Evolutionary conservation across 1,140 invertebrate species (phyloP), one percentile per base, ranked within the genome.

Genomic region (Drosophila pruinosa): DNA sequence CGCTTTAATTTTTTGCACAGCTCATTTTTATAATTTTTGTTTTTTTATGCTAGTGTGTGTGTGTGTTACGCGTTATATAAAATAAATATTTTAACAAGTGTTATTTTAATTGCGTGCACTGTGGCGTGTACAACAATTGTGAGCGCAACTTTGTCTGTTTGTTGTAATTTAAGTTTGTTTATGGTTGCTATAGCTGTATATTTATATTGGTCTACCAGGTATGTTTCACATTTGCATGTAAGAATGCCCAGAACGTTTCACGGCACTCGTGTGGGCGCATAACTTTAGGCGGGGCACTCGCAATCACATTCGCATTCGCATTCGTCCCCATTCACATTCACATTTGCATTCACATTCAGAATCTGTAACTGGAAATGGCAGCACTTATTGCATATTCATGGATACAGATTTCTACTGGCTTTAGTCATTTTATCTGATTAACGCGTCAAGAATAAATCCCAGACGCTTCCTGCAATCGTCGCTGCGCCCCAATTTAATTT

Each of bases 81-180:
- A 86, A 81, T 86, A 85, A 85, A 85, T 85, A 85, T 85, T 85
- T 85, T 81, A 74, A 77, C 82, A 88, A 81, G 77, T 85, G 81
- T 86, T 86, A 85, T 85, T 85, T 85, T 85, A 85, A 85, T 85
- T 85, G 81, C 82, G 62, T 85, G 81, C 81, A 75, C 69, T 72
- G 75, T 72, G 54, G 58, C 68, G 61, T 64, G 63, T n/a, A 36
- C 36, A 58, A 21, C 31, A 71, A 82, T 74, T 52, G 14, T 26
- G 22, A 47, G 36, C 39, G 28, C 38, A 58, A 21, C 31, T 50
- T 7, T 31, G 22, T 12, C 39, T 36, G 39, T 21, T 64, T 64
- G 62, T 53, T 58, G 61, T 65, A 80, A 75, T 83, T 83, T 80
- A 62, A 63, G 69, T 73, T 53, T 65, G 75, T 64, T 65, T 68